These are phyloP conservation scores for Odontesthes bonariensis DNA, from an alignment of 2,113 vertebrate genomes.

Conservation along the genomic window DNA sequence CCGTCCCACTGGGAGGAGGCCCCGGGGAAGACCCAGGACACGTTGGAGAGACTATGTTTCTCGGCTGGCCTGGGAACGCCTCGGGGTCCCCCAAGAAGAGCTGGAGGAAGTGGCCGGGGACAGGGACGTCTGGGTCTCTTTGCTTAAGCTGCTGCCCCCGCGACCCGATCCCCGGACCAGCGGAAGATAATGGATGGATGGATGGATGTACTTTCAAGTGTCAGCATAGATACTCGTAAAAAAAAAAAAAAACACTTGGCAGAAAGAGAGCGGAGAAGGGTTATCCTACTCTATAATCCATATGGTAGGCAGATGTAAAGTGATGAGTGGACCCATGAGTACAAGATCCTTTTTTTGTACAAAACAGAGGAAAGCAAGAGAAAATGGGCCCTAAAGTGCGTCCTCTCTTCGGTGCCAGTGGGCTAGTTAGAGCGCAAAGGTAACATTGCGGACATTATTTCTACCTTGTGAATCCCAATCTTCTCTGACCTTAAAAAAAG, in stretches of 20 bases:
- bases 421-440: neutral
- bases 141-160: too few relatives aligned
- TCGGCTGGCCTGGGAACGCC: too few relatives aligned
- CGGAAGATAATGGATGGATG: too few relatives aligned
- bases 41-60: too few relatives aligned
- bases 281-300: neutral
- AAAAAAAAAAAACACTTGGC: neutral
- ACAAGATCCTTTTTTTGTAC: constrained; percentile 1
- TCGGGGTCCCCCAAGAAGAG: too few relatives aligned
- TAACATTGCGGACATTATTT: neutral
- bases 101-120: too few relatives aligned
- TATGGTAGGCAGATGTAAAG: neutral
- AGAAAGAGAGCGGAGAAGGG: neutral
- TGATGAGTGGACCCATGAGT: constrained; percentile 2
- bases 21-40: too few relatives aligned
- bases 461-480: neutral
- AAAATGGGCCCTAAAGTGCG: neutral
- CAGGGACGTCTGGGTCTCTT: too few relatives aligned
- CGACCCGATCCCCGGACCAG: too few relatives aligned
- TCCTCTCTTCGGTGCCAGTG: neutral
- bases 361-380: neutral
- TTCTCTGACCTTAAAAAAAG: constrained; percentile 12
- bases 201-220: too few relatives aligned
- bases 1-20: too few relatives aligned
- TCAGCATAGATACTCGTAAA: neutral